Percentiles rank a stretch among this genome's conserved stretches.
phyloP scores from a whole-genome alignment of 2,113 vertebrate genomes.

The Gallinago jamesoni region DNA sequence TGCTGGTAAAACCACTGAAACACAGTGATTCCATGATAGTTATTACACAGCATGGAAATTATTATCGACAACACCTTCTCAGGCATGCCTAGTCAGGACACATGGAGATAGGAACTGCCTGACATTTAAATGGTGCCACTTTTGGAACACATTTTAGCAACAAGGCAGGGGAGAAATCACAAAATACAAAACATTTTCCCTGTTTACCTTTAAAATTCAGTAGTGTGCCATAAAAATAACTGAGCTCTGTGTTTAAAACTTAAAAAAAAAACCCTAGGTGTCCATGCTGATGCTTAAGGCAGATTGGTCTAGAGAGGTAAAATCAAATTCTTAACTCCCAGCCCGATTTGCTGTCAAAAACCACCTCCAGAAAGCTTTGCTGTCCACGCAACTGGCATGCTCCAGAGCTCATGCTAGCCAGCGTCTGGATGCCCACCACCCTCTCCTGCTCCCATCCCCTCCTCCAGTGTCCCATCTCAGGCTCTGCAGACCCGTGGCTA shows the following conservation, averaged over 20 bases:
- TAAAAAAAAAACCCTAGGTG: background rate
- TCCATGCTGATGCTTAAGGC: background rate
- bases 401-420: background rate
- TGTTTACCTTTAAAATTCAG: conserved; percentile 2
- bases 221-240: background rate
- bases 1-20: background rate
- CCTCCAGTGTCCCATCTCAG: background rate
- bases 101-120: background rate
- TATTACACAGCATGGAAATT: background rate
- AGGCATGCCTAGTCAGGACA: background rate
- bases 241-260: background rate
- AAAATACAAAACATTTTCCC: background rate
- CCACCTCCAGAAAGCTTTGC: background rate
- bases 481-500: background rate
- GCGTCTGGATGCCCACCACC: background rate
- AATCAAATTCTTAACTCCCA: background rate
- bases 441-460: background rate
- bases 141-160: background rate
- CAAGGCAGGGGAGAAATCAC: background rate
- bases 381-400: background rate
- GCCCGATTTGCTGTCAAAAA: background rate
- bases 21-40: background rate
- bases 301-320: background rate
- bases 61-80: background rate
- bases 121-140: background rate